A percentile compares a stretch with the other conserved stretches of the same genome.
Conservation (phyloP, 1,140 invertebrate species). For the Solen grandis region DNA sequence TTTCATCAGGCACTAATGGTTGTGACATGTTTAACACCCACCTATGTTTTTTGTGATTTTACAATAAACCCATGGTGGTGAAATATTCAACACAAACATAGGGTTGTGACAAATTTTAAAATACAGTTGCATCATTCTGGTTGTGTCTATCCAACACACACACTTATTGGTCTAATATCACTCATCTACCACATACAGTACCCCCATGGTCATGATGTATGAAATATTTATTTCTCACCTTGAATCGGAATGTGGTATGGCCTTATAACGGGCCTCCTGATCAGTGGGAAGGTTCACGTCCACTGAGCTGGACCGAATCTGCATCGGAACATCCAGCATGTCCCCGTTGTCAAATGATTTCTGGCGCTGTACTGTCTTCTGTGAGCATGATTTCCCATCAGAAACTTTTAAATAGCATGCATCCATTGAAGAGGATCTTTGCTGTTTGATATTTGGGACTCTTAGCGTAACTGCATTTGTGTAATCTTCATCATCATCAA, state of each 20-base stretch:
- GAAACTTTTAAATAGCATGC: slow-evolving; percentile 64
- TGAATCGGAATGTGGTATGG: slow-evolving; percentile 76
- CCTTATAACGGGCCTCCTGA: slow-evolving; percentile 91
- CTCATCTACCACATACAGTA: no score
- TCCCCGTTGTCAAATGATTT: slow-evolving; percentile 64
- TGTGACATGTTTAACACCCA: no score
- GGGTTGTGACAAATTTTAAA: no score
- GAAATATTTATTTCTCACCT: slow-evolving; percentile 30
- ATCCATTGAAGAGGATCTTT: slow-evolving; percentile 77
- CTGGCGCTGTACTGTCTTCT: slow-evolving; percentile 55
- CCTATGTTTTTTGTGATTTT: no score
- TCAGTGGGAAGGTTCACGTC: slow-evolving; percentile 94
- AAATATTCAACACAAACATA: no score
- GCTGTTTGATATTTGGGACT: slow-evolving; percentile 75
- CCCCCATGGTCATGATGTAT: no score
- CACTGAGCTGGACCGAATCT: slow-evolving; percentile 90
- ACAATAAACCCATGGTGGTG: no score
- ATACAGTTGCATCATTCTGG: no score
- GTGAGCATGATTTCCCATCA: slow-evolving; percentile 26
- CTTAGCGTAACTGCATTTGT: slow-evolving; percentile 74
- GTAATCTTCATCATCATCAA: slow-evolving; percentile 51
- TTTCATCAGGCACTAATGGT: no score
- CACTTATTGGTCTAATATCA: no score
- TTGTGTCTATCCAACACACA: no score
- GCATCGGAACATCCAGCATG: slow-evolving; percentile 61